Conservation (phyloP, 2,888 invertebrate species). For the Conus canariensis region DNA sequence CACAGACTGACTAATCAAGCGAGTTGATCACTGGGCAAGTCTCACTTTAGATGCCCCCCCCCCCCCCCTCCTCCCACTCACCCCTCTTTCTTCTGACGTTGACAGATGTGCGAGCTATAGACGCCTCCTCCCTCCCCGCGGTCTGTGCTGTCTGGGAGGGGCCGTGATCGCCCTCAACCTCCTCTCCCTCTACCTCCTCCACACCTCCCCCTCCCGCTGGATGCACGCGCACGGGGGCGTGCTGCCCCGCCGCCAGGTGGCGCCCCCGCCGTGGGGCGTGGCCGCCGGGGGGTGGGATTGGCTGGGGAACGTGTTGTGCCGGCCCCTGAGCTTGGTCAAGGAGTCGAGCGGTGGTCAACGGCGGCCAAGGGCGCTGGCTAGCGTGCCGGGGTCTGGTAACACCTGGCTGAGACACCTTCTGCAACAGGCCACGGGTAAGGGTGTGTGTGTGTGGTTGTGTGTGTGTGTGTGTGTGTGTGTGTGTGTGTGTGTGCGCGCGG, state of each 20-base stretch:
- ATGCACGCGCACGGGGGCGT: conserved; percentile 22
- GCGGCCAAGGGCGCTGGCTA: conserved; percentile 45
- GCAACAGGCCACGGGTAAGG: conserved; percentile 62
- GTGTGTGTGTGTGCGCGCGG: too few relatives aligned
- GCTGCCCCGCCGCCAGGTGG: background rate
- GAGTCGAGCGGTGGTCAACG: background rate
- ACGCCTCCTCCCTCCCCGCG: background rate
- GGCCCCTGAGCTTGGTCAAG: background rate
- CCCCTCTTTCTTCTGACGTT: background rate
- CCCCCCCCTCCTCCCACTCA: background rate
- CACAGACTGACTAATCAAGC: too few relatives aligned
- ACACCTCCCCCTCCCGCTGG: conserved; percentile 12
- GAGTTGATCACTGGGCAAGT: too few relatives aligned
- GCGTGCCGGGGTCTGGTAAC: conserved; percentile 62
- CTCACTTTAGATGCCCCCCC: background rate
- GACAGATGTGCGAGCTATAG: background rate
- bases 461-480: background rate
- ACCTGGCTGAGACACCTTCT: conserved; percentile 63
- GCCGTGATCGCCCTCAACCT: conserved; percentile 24
- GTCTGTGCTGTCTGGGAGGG: background rate
- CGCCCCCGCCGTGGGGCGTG: background rate
- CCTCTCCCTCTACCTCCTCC: conserved; percentile 25
- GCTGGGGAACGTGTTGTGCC: background rate
- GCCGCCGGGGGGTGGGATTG: background rate
- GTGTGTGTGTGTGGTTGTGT: background rate